Base-by-base conservation (phyloP, 1,140 invertebrate genomes). In the Choristoneura fumiferana region DNA sequence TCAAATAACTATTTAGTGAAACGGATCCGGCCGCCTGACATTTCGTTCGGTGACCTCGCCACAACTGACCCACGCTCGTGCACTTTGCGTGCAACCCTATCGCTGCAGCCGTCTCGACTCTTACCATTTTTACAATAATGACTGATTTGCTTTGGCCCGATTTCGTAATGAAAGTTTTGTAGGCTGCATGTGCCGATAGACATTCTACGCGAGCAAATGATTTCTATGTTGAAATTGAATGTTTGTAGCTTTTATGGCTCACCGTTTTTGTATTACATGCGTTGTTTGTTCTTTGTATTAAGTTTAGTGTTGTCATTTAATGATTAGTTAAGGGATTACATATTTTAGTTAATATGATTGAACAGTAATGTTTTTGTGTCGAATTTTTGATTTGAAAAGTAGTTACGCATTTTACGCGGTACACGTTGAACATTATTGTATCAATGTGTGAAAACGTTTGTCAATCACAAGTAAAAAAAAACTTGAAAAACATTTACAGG, bases 11-110 rank as follows among this genome's bases (percentile, higher is more conserved):
- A 60, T 67, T 73, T 67, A 81, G 64, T 78, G 68, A 73, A 74
- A 77, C 67, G 69, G 77, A 81, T 84, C 80, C 76, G 67, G 71
- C 63, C 77, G 62, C 57, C 71, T 86, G 84, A 80, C 84, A 87
- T 87, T 87, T 68, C 62, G 72, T 71, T 71, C 66, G 62, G 61
- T 71, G 82, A 73, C 82, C 84, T 85, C 76, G 81, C 63, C 71
- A 62, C 62, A 65, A 69, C 65, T 76, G 76, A 81, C 76, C 77
- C 60, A 63, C 67, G 68, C 68, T 65, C 67, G 62, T 71, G 74
- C 72, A 78, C 74, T 73, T 69, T 77, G 63, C 63, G 66, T 66
- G 62, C 61, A 45, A 33, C 39, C 39, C 18, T 52, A 58, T 57
- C 39, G 15, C 17, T 39, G 64, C 58, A 36, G 45, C 12, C 55